Evolutionary conservation across 2,797 vertebrate genomes (phyloP), one percentile per base, ranked within the genome.

Genomic region (Myotis pilosus): DNA sequence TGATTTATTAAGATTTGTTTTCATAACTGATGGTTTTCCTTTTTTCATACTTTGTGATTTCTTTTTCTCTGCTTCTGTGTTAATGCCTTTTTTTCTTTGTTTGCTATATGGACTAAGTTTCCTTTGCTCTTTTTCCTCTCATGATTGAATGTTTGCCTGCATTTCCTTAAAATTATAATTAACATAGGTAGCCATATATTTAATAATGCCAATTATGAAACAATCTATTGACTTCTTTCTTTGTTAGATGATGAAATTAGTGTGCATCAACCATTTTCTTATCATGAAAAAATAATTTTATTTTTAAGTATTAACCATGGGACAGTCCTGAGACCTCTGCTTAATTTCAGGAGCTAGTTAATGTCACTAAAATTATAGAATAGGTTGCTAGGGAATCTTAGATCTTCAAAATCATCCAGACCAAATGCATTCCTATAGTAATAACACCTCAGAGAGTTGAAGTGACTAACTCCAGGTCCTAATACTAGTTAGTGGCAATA

Each of bases 161-260:
- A 60, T 91, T 91, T 94, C 23, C 76, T 38, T 94, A 30, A 95
- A 82, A 87, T 87, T 92, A 87, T 90, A 93, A 93, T 68, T 94
- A 89, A 74, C 22, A 87, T 81, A 81, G 62, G 2, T 87, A 78
- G 90, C 75, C 49, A 25, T 87, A 8, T 89, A 85, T 93, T 96
- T 62, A 95, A 80, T 95, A 15, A 88, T 89, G 41, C 64, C 60
- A 94, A 92, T 47, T 91, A 89, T 53, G 41, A 82, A 94, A 44
- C 22, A 94, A 88, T 91, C 41, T 92, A 85, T 36, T 91, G 92
- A 84, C 72, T 17, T 69, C 41, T 92, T 80, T 68, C 33, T 76
- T 96, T 74, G 44, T 86, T 78, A 95, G 53, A 85, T 81, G 81
- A 64, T 91, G 44, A 94, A 89, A 94, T 93, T 84, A 89, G 49